Percentiles rank a stretch among this genome's conserved stretches.
These are phyloP conservation scores for Podabrus alpinus DNA, from an alignment of 2,888 invertebrate species.

Conservation along the genomic window DNA sequence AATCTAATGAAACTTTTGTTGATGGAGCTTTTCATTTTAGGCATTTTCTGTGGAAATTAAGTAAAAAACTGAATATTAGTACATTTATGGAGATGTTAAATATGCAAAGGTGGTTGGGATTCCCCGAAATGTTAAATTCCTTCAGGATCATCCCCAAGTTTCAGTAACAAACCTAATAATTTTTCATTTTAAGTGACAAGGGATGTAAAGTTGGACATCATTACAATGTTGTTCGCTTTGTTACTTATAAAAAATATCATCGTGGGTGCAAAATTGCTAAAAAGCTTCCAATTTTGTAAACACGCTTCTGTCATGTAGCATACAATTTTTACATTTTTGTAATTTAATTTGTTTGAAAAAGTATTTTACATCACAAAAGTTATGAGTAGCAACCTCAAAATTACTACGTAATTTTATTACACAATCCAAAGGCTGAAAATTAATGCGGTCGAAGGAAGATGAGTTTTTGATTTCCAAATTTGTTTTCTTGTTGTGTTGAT, in stretches of 20 bases:
- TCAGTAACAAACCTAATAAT: too few species aligned
- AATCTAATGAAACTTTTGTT: background rate
- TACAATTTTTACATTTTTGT: background rate
- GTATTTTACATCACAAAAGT: background rate
- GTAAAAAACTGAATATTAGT: too few species aligned
- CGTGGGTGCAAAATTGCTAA: too few species aligned
- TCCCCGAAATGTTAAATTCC: background rate
- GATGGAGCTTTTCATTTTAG: background rate
- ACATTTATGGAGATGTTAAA: background rate
- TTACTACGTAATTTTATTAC: background rate
- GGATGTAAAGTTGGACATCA: too few species aligned
- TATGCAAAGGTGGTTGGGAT: background rate
- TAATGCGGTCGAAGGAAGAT: background rate
- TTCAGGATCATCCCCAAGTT: background rate
- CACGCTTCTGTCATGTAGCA: background rate
- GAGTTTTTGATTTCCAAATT: background rate
- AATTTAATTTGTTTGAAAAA: background rate
- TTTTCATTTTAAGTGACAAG: too few species aligned
- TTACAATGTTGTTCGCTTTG: too few species aligned
- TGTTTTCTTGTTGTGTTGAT: slow-evolving; percentile 3
- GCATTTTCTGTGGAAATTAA: background rate
- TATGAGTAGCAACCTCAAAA: background rate
- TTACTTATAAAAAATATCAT: too few species aligned
- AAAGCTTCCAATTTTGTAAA: too few species aligned
- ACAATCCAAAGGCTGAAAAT: background rate